Evolutionary conservation across 2,888 invertebrate genomes (phyloP).

Genomic region (Papilio protenor): DNA sequence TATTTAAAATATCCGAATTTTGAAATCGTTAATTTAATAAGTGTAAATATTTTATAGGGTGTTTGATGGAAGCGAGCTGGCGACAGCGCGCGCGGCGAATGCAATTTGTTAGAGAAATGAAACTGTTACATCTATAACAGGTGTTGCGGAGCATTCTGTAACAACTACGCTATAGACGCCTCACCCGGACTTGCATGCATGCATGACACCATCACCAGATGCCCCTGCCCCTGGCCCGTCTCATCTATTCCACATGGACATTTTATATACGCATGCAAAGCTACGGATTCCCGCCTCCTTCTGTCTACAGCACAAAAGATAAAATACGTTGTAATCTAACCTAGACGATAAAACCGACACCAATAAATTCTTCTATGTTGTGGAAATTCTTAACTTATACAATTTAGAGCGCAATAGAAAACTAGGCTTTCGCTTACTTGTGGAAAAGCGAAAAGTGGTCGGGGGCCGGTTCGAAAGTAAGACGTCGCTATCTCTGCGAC

Average conservation of each 20-base stretch:
- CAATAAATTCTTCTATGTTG: neutral
- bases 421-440: conserved; percentile 18
- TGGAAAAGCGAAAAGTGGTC: neutral
- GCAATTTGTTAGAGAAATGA: conserved; percentile 35
- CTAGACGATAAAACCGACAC: neutral
- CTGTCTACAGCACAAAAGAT: neutral
- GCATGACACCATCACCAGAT: conserved; percentile 33
- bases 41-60: neutral
- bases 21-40: conserved; percentile 27
- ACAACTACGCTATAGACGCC: conserved; percentile 29
- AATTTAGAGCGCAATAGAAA: conserved; percentile 22
- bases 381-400: neutral
- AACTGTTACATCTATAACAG: conserved; percentile 32
- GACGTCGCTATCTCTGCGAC: conserved; percentile 7
- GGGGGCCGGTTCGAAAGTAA: conserved; percentile 34
- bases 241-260: conserved; percentile 6
- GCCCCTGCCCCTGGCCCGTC: neutral
- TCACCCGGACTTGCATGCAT: conserved; percentile 32
- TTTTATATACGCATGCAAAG: conserved; percentile 42
- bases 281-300: conserved; percentile 6
- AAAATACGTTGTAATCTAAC: neutral
- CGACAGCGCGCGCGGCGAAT: conserved; percentile 31
- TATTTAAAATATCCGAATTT: neutral
- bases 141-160: conserved; percentile 29
- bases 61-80: conserved; percentile 12